These are phyloP conservation scores for Glaucomys volans DNA, from an alignment of 2,113 vertebrate species.

Conservation along the genomic window DNA sequence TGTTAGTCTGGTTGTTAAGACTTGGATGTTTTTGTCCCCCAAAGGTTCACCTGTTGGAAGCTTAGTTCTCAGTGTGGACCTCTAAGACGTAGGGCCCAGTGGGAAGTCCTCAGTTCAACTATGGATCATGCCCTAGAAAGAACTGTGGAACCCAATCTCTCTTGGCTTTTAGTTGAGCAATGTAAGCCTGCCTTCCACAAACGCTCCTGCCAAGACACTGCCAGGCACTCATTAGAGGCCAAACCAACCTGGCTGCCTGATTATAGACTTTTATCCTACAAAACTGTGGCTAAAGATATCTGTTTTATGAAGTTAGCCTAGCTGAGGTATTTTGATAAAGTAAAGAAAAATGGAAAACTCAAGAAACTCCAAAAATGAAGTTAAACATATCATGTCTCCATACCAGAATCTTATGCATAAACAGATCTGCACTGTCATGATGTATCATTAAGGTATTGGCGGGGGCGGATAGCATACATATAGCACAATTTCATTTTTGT, in stretches of 20 bases:
- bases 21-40: neutral
- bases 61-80: neutral
- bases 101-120: neutral
- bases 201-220: neutral
- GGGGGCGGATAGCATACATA: neutral
- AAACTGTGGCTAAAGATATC: neutral
- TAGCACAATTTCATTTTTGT: neutral
- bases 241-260: neutral
- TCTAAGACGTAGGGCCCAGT: neutral
- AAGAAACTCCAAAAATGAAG: conserved; percentile 27
- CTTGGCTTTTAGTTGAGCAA: neutral
- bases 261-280: neutral
- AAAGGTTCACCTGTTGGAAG: neutral
- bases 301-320: neutral
- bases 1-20: neutral
- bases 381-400: neutral
- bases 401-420: neutral
- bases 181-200: neutral
- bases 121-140: neutral
- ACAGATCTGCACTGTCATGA: neutral
- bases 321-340: neutral
- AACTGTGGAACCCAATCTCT: neutral
- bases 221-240: neutral
- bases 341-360: neutral
- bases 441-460: neutral